phyloP scores from a whole-genome alignment of 2,888 invertebrate species.

The Ptilodon capucinus region DNA sequence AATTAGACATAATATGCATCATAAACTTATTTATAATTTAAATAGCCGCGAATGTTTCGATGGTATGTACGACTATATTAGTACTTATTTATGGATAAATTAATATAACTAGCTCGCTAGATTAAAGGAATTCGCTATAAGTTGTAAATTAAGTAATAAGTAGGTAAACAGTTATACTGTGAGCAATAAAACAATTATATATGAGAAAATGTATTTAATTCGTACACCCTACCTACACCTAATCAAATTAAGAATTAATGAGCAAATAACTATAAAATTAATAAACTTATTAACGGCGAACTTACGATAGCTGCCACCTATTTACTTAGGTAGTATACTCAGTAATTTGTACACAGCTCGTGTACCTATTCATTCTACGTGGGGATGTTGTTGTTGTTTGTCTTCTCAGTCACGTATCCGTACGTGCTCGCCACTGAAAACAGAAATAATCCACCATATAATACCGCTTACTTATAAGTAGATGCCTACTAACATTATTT shows the following conservation, averaged over 20 bases:
- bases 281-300: no score
- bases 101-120: no score
- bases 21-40: no score
- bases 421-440: slow-evolving; percentile 82
- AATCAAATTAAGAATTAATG: not conserved
- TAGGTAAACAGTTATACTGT: not conserved
- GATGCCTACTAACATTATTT: no score
- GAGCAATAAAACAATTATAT: not conserved
- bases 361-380: slow-evolving; percentile 13
- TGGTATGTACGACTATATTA: no score
- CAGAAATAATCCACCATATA: slow-evolving; percentile 1
- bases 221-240: not conserved
- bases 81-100: no score
- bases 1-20: no score
- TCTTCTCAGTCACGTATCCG: slow-evolving; percentile 66
- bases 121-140: not conserved
- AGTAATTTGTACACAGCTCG: not conserved
- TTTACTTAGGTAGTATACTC: not conserved
- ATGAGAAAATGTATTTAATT: not conserved
- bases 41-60: no score
- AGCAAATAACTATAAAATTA: not conserved
- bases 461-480: no score
- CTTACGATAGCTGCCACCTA: not conserved
- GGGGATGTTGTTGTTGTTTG: slow-evolving; percentile 62
- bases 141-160: not conserved